Conservation (phyloP, 2,113 vertebrate genomes). For the Sapajus apella region DNA sequence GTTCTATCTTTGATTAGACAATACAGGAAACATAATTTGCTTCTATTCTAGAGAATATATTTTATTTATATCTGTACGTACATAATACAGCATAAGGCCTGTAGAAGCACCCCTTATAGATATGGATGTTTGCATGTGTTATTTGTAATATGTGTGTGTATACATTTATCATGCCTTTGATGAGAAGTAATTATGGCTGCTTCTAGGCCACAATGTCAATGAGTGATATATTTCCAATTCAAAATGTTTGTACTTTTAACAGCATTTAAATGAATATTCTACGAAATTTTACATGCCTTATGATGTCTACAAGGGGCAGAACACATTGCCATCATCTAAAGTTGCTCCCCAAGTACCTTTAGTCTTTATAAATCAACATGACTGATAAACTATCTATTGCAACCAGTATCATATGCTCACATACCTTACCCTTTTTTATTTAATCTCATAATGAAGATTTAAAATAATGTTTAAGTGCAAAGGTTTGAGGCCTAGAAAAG, state of each 20-base stretch:
- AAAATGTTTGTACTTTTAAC: conserved; percentile 18
- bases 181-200: not conserved
- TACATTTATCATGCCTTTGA: not conserved
- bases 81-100: not conserved
- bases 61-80: not conserved
- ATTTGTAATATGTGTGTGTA: not conserved
- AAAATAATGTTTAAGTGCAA: not conserved
- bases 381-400: not conserved
- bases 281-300: not conserved
- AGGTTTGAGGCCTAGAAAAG: not conserved
- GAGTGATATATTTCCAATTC: conserved; percentile 22
- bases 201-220: conserved; percentile 5
- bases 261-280: not conserved
- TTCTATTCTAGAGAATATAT: not conserved
- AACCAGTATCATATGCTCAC: not conserved
- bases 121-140: not conserved
- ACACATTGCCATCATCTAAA: not conserved
- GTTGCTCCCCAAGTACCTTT: not conserved
- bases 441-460: conserved; percentile 18
- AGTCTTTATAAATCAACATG: not conserved
- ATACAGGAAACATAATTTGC: not conserved
- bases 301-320: not conserved
- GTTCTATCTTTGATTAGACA: not conserved
- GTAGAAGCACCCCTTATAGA: not conserved
- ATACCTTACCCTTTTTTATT: not conserved